Evolutionary conservation across 2,797 vertebrate species (phyloP), one percentile per base, ranked within the genome.

Genomic region (Staurois parvus): DNA sequence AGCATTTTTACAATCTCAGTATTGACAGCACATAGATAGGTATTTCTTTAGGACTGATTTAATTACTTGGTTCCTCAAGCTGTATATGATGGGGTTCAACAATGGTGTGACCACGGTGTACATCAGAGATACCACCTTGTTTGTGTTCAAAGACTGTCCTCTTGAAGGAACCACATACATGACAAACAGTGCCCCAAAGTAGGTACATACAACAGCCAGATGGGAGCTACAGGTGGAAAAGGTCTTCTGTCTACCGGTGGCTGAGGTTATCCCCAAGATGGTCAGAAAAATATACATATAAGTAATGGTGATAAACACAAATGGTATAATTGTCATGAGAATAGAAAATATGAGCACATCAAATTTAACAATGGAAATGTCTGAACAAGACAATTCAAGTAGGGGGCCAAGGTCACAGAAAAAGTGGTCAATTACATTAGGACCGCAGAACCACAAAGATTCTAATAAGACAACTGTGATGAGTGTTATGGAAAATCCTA

Each of bases 151-250:
- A 11, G 19, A 26, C 0, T 70, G n/a, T 70, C 17, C 52, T 59
- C 88, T 90, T 45, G 87, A 88, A 26, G 92, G 91, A 29, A 90
- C 82, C n/a, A 90, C 90, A 68, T 92, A 93, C 86, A 92, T 92
- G 83, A 93, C 92, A 19, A 93, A 88, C 0, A 91, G 90, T 67
- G 91, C 88, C 0, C 91, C 92, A 29, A 90, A 94, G 85, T 93
- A 93, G 45, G 91, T 88, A 66, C 87, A 90, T 52, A 91, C 90
- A 42, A 93, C 92, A 5, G 89, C 78, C 0, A 94, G 88, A 74
- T 93, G 92, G 9, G 91, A 93, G 28, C 88, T 89, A 24, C 92
- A 92, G 1, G 91, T 93, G 21, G 92, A 91, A 84, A 93, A 91
- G 0, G 90, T 90, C 79, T 91, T 93, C 85, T 88, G 88, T 21